These are phyloP conservation scores for Danio albolineatus DNA, from an alignment of 2,797 vertebrate genomes.

Conservation along the genomic window DNA sequence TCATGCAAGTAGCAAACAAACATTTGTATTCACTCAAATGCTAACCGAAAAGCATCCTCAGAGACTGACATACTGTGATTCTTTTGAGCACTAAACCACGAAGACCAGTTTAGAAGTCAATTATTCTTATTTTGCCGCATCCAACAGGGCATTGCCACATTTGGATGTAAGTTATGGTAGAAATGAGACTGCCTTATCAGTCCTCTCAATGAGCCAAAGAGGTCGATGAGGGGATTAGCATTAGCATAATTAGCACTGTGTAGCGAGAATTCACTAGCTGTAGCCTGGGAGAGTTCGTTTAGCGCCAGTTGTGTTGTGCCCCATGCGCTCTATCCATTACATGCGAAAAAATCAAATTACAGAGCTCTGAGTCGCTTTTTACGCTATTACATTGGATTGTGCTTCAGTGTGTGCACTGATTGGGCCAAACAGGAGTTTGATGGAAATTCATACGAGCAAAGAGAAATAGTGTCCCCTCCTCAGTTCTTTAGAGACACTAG, in stretches of 20 bases:
- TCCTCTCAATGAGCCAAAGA: slow-evolving; percentile 31
- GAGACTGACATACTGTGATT: slow-evolving; percentile 8
- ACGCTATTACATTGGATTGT: slow-evolving; percentile 19
- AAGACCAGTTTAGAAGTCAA: slow-evolving; percentile 27
- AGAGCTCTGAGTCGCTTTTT: slow-evolving; percentile 23
- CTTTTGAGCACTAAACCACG: not conserved
- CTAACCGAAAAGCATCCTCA: not conserved
- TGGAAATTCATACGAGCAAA: slow-evolving; percentile 33
- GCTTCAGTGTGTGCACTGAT: not conserved
- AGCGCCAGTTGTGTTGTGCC: slow-evolving; percentile 8
- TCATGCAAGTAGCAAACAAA: not conserved
- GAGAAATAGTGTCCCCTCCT: slow-evolving; percentile 13
- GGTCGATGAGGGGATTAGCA: slow-evolving; percentile 20
- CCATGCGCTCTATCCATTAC: slow-evolving; percentile 20
- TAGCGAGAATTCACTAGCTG: slow-evolving; percentile 9
- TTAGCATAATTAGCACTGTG: slow-evolving; percentile 48
- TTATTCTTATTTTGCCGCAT: slow-evolving; percentile 19
- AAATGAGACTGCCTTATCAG: slow-evolving; percentile 39
- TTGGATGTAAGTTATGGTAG: slow-evolving; percentile 14
- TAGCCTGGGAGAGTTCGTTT: slow-evolving; percentile 27
- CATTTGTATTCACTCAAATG: not conserved
- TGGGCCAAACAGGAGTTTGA: slow-evolving; percentile 7
- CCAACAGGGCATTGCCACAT: slow-evolving; percentile 27
- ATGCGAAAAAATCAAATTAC: slow-evolving; percentile 32
- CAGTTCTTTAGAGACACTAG: slow-evolving; percentile 11